Evolutionary conservation across 2,113 vertebrate genomes (phyloP), one percentile per base, ranked within the genome.

Genomic region (Poeciliopsis prolifica): DNA sequence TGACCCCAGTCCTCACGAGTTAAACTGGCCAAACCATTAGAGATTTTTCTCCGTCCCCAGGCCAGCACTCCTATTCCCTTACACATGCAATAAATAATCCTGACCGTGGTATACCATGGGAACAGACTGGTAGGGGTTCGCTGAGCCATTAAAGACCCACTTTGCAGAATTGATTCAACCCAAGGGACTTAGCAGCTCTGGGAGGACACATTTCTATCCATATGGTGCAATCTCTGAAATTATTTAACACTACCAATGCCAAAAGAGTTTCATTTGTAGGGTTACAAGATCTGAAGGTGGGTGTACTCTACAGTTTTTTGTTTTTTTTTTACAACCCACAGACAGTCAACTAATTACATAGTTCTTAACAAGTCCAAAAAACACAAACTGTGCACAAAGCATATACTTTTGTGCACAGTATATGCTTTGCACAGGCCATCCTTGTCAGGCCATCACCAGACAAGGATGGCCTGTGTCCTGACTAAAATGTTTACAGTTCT

Each of bases 111-210:
- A 68, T 70, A 75, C 79, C 80, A 84, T 71, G 67, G 60, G 83
- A 77, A 87, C 87, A 89, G 89, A 86, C 90, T 83, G 86, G 76
- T 82, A 68, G 71, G 63, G 83, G 66, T 77, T 88, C 73, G 68
- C 67, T 88, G 85, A 91, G 84, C 87, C 75, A 88, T 81, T 87
- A 88, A 89, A 88, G 80, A 84, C 83, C 80, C 84, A 86, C 88
- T 88, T 87, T 91, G 88, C 82, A 82, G 72, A 76, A 92, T 84
- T 88, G 85, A 81, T 77, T 87, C 54, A 24, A 80, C 76, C 78
- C 75, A 78, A 81, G 61, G 64, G 80, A 81, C 84, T 89, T 83
- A 89, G 78, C 84, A 65, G 84, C 87, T 91, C 74, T 91, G 82
- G 67, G 42, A 77, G 66, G 48, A 70, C 78, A 74, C 35, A 42